phyloP scores from a whole-genome alignment of 2,888 invertebrate species.

The Pogonocherus hispidulus region DNA sequence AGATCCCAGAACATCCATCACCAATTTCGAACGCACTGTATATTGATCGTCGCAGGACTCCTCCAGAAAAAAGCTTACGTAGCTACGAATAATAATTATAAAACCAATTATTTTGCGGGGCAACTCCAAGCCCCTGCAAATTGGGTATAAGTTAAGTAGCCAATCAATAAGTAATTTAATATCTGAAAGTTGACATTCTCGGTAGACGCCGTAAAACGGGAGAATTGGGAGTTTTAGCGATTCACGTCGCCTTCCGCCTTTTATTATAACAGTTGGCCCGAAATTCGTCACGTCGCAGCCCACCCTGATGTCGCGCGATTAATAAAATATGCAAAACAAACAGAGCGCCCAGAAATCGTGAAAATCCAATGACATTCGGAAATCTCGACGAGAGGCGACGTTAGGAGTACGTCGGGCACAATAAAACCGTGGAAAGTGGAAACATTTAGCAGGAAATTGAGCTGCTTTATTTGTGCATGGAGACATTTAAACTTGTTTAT shows the following conservation, averaged over 20 bases:
- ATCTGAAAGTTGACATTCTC: slow-evolving; percentile 32
- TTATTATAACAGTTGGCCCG: slow-evolving; percentile 52
- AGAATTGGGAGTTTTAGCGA: slow-evolving; percentile 43
- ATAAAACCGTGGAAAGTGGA: slow-evolving; percentile 46
- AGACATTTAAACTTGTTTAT: slow-evolving; percentile 38
- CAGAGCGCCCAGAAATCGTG: slow-evolving; percentile 50
- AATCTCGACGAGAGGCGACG: slow-evolving; percentile 44
- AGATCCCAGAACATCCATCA: too few relatives aligned
- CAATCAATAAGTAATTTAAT: slow-evolving; percentile 47
- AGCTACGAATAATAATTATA: slow-evolving; percentile 16
- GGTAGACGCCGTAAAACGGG: slow-evolving; percentile 9
- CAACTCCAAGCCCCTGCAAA: slow-evolving; percentile 32
- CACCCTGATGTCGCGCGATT: slow-evolving; percentile 51
- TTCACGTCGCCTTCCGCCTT: slow-evolving; percentile 49
- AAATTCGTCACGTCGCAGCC: slow-evolving; percentile 50
- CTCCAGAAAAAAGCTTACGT: background rate
- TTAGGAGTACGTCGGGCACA: slow-evolving; percentile 41
- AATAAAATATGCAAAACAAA: slow-evolving; percentile 63
- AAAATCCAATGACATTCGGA: slow-evolving; percentile 53
- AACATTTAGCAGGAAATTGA: slow-evolving; percentile 47
- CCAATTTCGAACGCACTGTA: too few relatives aligned
- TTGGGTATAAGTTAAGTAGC: slow-evolving; percentile 40
- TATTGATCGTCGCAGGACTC: background rate
- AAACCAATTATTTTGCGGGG: slow-evolving; percentile 23
- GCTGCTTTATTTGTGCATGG: slow-evolving; percentile 41